Evolutionary conservation across 2,113 vertebrate genomes (phyloP).

Genomic region (Sinocyclocheilus rhinocerous): DNA sequence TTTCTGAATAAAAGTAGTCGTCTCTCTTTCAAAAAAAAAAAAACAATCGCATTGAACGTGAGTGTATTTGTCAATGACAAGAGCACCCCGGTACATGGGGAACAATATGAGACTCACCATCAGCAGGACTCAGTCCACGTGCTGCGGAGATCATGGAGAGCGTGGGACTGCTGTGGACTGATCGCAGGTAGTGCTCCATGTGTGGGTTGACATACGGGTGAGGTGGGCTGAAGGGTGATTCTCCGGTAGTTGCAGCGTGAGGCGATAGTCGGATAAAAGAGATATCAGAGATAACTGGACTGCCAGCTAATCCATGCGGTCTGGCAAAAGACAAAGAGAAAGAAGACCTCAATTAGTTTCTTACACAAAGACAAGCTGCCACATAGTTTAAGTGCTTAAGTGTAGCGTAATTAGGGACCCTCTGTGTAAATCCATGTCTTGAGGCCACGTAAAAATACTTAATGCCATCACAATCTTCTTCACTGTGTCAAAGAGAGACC

Average conservation of each 20-base stretch:
- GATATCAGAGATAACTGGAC: slow-evolving; percentile 95
- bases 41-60: too few species aligned
- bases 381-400: not conserved
- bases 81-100: too few species aligned
- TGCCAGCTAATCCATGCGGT: slow-evolving; percentile 86
- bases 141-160: slow-evolving; percentile 95
- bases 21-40: too few species aligned
- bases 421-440: slow-evolving; percentile 4
- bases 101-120: slow-evolving; percentile 81
- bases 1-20: too few species aligned
- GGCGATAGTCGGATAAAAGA: slow-evolving; percentile 94
- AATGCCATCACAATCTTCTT: not conserved
- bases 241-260: slow-evolving; percentile 79
- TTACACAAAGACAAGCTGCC: not conserved
- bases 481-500: not conserved
- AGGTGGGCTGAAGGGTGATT: slow-evolving; percentile 85
- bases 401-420: slow-evolving; percentile 13
- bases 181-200: slow-evolving; percentile 98
- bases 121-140: slow-evolving; percentile 90
- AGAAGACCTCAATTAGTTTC: not conserved
- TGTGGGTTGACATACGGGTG: slow-evolving; percentile 91
- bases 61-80: too few species aligned
- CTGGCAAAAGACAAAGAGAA: slow-evolving; percentile 71
- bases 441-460: not conserved
- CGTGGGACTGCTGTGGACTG: slow-evolving; percentile 91